Evolutionary conservation across 2,888 invertebrate genomes (phyloP), one percentile per base, ranked within the genome.

Genomic region (Agriotes lineatus): DNA sequence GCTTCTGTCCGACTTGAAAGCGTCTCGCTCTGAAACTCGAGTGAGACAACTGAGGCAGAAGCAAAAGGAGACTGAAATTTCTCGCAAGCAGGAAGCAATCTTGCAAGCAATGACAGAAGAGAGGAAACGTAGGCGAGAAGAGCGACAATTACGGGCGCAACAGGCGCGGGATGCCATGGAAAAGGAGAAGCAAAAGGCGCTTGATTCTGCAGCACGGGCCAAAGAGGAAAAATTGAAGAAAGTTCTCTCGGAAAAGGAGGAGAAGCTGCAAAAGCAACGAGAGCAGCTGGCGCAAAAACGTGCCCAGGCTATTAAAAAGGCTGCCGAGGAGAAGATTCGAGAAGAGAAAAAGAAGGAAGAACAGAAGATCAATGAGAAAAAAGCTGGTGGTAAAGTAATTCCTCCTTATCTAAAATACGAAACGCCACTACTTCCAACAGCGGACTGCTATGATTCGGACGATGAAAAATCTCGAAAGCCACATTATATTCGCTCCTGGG

Each of bases 81-180:
- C 85, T 58, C 85, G 82, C 74, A 90, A 90, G 81, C 87, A 88
- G 59, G 90, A 90, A 19, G 90, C 89, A 1, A 74, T 89, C 60
- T 76, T 90, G 10, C 87, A 87, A 67, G 87, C 88, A 6, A 86
- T 86, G 79, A 84, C 85, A 2, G 90, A 90, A 71, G 84, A 86
- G 74, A 89, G 88, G 76, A 87, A 84, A 74, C 85, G 85, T 14
- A 79, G 77, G 70, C 77, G 81, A 4, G 81, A 80, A 71, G 86
- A 86, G 68, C 86, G 84, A 72, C 82, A 86, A 65, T 68, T 83
- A 39, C 85, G 82, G 73, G 82, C 82, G 16, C 86, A 85, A 72
- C 84, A 79, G 70, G 84, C 85, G 57, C 81, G 83, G 20, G 86
- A 89, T 60, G 86, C 86, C 71, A 71, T 84, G 5, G 89, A 89